These are phyloP conservation scores for Drosophila setifemur DNA, from an alignment of 1,140 invertebrate species.

Conservation along the genomic window DNA sequence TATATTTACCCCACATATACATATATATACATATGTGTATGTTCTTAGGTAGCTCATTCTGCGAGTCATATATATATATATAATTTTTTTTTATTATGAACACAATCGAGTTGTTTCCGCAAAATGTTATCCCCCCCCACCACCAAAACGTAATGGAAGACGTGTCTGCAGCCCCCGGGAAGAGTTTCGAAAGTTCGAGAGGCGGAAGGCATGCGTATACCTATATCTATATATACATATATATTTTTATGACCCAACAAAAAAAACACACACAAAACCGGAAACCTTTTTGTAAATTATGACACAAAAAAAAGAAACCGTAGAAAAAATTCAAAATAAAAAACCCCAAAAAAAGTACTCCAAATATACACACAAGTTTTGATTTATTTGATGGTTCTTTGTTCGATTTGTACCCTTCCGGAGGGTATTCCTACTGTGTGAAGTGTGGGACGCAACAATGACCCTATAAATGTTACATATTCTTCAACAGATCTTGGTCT, in stretches of 20 bases:
- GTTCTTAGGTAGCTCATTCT: background rate
- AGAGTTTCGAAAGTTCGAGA: background rate
- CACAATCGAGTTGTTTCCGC: background rate
- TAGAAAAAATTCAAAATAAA: conserved; percentile 47
- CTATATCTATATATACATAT: conserved; percentile 24
- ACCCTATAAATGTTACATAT: too few species aligned
- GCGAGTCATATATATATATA: too few species aligned
- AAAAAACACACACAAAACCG: too few species aligned
- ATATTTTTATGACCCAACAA: conserved; percentile 40
- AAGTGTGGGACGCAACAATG: too few species aligned
- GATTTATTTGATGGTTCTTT: background rate
- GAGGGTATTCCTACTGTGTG: too few species aligned
- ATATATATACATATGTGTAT: background rate
- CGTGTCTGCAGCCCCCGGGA: background rate
- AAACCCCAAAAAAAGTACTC: background rate
- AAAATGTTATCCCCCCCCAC: background rate
- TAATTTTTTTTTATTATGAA: background rate
- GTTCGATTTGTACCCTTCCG: background rate
- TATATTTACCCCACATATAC: background rate
- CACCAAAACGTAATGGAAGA: background rate
- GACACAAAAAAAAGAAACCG: conserved; percentile 9
- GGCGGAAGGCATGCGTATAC: background rate
- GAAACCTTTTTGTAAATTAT: conserved; percentile 46
- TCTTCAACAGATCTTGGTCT: too few species aligned
- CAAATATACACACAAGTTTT: background rate